These are phyloP conservation scores for Allygus modestus DNA, from an alignment of 2,888 invertebrate genomes.

Conservation along the genomic window DNA sequence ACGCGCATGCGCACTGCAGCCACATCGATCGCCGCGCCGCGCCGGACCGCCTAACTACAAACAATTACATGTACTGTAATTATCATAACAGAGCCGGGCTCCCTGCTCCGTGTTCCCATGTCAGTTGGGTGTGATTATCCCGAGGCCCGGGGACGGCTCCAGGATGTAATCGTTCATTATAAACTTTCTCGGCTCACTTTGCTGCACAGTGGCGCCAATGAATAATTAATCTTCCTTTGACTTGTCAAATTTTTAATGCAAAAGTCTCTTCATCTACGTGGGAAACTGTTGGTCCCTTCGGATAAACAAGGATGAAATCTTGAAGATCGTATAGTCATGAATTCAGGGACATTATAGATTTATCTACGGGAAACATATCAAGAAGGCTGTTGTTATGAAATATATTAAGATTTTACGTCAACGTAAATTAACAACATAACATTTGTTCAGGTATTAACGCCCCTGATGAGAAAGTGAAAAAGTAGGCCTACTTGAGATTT, in stretches of 20 bases:
- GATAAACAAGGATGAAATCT: too few species aligned
- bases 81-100: conserved; percentile 45
- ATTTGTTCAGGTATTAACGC: too few species aligned
- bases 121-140: conserved; percentile 8
- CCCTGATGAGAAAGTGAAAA: too few species aligned
- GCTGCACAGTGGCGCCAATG: background rate
- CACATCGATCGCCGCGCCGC: conserved; percentile 41
- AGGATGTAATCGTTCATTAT: background rate
- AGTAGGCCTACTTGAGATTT: too few species aligned
- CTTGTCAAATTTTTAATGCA: background rate
- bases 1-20: conserved; percentile 43
- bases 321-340: too few species aligned
- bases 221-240: conserved; percentile 12
- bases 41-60: conserved; percentile 26
- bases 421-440: too few species aligned
- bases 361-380: too few species aligned
- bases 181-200: background rate
- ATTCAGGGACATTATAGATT: too few species aligned
- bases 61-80: conserved; percentile 36
- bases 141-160: background rate
- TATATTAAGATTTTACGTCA: too few species aligned
- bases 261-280: background rate
- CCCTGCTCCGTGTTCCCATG: conserved; percentile 43
- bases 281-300: background rate
- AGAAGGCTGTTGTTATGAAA: too few species aligned